Evolutionary conservation across 2,113 vertebrate genomes (phyloP), one percentile per base, ranked within the genome.

Genomic region (Thamnophis sirtalis): DNA sequence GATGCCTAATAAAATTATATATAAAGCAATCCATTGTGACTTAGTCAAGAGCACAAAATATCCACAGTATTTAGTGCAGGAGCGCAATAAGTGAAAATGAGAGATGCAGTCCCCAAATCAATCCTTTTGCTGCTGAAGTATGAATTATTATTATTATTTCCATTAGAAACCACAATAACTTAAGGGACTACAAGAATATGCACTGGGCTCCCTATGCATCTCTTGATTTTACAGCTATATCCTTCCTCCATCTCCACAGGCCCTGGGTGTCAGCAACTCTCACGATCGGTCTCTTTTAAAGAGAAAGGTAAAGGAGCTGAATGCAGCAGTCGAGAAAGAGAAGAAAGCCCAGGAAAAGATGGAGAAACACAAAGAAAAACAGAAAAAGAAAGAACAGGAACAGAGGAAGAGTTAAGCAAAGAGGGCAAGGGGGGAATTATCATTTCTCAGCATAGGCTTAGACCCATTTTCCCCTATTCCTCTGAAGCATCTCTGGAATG

Each of bases 331-430:
- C 0, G 98, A 98, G 96, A 98, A 98, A 94, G 98, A 98, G 91
- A 97, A 97, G 60, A 99, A 98, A 93, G 98, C 98, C 54, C 96
- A 98, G 97, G 98, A 98, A 94, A 99, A 99, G 92, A 96, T 98
- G 0, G 98, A 98, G 48, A 98, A 97, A 93, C 98, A 98, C 96
- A 97, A 97, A 3, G 98, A 98, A 87, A 99, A 98, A 91, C 98
- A 98, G 60, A 96, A 98, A 60, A 97, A 98, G 90, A 97, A 96
- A 87, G 97, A 98, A 93, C 98, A 97, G 93, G 97, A 95, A 93
- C 97, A 97, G 96, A 96, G 93, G 51, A 43, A 90, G 89, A 96
- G 95, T 53, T 95, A 85, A 88, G 26, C 53, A 19, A 55, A 43
- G 51, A 0, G 55, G 58, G 51, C 24, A 24, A 43, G 48, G 63